A percentile compares a stretch with the other conserved stretches of the same genome.
These are phyloP conservation scores for Eulemur mongoz DNA, from an alignment of 2,797 vertebrate genomes.

Conservation along the genomic window DNA sequence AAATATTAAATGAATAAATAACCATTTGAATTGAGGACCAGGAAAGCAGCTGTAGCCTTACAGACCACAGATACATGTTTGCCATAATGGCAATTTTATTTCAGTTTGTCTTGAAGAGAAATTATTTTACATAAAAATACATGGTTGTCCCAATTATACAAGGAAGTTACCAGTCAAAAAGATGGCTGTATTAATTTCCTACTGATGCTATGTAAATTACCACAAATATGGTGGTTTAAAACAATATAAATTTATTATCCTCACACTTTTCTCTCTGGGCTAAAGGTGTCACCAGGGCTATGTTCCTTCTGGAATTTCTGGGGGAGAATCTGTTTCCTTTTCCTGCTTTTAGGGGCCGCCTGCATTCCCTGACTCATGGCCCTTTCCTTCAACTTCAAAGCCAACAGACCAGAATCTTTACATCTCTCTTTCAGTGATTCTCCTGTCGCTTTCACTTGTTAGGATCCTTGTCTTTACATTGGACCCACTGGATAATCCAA, in stretches of 20 bases:
- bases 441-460: neutral
- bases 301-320: neutral
- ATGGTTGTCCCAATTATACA: neutral
- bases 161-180: neutral
- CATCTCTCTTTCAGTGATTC: neutral
- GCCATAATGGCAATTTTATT: conserved; percentile 14
- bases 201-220: neutral
- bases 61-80: neutral
- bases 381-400: neutral
- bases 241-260: neutral
- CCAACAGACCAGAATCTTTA: neutral
- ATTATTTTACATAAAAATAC: conserved; percentile 37
- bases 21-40: conserved; percentile 17
- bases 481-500: neutral
- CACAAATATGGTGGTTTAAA: neutral
- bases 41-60: neutral
- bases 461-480: neutral
- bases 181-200: neutral
- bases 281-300: neutral
- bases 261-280: neutral
- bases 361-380: neutral
- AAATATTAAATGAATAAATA: conserved; percentile 28
- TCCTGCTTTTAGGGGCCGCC: neutral
- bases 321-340: neutral
- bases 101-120: conserved; percentile 26